These are phyloP conservation scores for Eupithecia subumbrata DNA, from an alignment of 2,888 invertebrate species.

Conservation along the genomic window DNA sequence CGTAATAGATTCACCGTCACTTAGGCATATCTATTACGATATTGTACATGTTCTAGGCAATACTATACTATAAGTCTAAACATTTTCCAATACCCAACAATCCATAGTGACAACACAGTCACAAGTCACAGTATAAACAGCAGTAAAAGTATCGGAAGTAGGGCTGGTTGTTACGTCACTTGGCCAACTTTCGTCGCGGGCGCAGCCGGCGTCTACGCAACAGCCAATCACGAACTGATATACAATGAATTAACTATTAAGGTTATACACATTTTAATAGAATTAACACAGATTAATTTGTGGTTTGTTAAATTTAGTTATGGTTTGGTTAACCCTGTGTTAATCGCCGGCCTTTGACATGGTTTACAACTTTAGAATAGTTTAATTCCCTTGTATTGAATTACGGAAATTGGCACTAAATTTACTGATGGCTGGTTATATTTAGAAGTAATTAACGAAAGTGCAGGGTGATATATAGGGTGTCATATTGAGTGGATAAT, in stretches of 20 bases:
- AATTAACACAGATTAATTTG: slow-evolving; percentile 3
- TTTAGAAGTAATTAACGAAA: too few relatives aligned
- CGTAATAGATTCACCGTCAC: background rate
- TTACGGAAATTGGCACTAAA: too few relatives aligned
- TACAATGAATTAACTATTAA: slow-evolving; percentile 21
- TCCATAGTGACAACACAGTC: background rate
- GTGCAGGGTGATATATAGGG: too few relatives aligned
- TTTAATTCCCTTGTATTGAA: background rate
- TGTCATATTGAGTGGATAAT: too few relatives aligned
- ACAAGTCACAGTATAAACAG: slow-evolving; percentile 26
- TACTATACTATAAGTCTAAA: background rate
- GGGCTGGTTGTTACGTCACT: slow-evolving; percentile 52
- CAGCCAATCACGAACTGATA: slow-evolving; percentile 30
- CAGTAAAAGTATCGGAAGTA: slow-evolving; percentile 52
- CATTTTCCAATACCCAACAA: background rate
- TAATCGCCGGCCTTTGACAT: slow-evolving; percentile 5
- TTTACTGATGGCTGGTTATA: too few relatives aligned
- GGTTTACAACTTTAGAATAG: background rate
- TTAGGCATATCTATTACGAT: background rate
- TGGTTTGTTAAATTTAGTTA: background rate
- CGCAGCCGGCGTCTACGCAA: slow-evolving; percentile 39
- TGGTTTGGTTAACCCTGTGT: slow-evolving; percentile 11
- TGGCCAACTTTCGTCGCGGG: slow-evolving; percentile 55
- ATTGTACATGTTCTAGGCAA: background rate
- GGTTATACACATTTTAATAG: slow-evolving; percentile 16